Conservation (phyloP, 2,113 vertebrate genomes). For the Pygoscelis adeliae region DNA sequence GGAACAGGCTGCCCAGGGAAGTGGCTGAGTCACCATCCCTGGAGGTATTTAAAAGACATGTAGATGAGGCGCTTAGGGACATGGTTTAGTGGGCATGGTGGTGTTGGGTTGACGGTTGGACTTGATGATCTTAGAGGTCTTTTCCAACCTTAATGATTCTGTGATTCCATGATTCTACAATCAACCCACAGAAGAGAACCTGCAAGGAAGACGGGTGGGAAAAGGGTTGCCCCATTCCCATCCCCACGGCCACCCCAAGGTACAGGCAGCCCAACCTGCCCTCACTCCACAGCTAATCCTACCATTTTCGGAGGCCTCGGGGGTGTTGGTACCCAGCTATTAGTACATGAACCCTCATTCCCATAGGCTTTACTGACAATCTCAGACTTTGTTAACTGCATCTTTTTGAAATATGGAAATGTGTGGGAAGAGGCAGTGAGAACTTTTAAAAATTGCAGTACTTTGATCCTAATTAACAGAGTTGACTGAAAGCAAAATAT, state of each 20-base stretch:
- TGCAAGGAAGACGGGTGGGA: background rate
- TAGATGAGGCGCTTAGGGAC: no score
- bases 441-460: conserved; percentile 51
- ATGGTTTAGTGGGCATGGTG: no score
- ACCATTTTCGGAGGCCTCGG: fast-evolving
- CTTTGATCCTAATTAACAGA: conserved; percentile 69
- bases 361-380: background rate
- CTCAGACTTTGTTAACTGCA: conserved; percentile 17
- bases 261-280: background rate
- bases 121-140: no score
- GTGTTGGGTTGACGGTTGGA: no score
- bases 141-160: no score
- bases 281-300: background rate
- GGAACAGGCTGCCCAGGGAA: no score
- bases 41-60: no score
- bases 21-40: no score
- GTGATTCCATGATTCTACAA: no score
- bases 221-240: background rate
- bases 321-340: background rate
- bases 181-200: background rate
- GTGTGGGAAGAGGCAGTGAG: conserved; percentile 48
- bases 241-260: background rate
- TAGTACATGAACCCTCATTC: background rate
- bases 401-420: conserved; percentile 35
- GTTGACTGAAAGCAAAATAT: conserved; percentile 64